Percentiles rank a stretch among this genome's conserved stretches.
These are phyloP conservation scores for Melangyna quadrimaculata DNA, from an alignment of 2,888 invertebrate genomes.

Conservation along the genomic window DNA sequence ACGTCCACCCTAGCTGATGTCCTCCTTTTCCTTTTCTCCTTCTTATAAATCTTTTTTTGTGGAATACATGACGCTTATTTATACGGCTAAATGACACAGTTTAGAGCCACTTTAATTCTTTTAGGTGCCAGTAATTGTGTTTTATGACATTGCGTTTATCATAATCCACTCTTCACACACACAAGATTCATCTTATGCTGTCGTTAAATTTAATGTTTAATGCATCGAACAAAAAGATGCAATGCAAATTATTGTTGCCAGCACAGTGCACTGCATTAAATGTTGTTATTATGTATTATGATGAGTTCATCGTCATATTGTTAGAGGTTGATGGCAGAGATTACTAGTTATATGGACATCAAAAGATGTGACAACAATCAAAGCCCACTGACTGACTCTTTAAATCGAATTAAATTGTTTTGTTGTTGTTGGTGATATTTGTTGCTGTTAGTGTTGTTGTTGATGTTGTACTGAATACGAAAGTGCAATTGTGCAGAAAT, in stretches of 20 bases:
- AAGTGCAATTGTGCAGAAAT: slow-evolving; percentile 36
- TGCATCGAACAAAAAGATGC: not conserved
- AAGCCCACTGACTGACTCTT: slow-evolving; percentile 11
- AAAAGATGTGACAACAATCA: not conserved
- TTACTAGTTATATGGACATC: not conserved
- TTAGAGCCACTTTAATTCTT: slow-evolving; percentile 3
- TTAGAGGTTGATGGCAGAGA: not conserved
- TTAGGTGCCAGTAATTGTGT: slow-evolving; percentile 15
- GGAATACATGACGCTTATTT: slow-evolving; percentile 7
- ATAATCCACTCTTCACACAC: not conserved
- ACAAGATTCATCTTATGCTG: not conserved
- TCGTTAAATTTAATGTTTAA: not conserved
- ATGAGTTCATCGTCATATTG: not conserved
- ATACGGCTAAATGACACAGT: slow-evolving; percentile 12
- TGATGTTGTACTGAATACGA: not conserved
- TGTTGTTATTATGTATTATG: slow-evolving; percentile 7
- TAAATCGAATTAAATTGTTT: slow-evolving; percentile 30
- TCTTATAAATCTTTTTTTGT: not conserved
- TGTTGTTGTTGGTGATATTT: not conserved
- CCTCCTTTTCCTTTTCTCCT: not conserved
- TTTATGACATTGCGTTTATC: slow-evolving; percentile 43
- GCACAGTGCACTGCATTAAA: not conserved
- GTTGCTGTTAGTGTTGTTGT: not conserved
- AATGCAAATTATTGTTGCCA: slow-evolving; percentile 1
- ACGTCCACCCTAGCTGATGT: not conserved